Percentiles rank a stretch among this genome's conserved stretches.
Conservation (phyloP, 2,888 invertebrate genomes). For the Chalcis sispes region DNA sequence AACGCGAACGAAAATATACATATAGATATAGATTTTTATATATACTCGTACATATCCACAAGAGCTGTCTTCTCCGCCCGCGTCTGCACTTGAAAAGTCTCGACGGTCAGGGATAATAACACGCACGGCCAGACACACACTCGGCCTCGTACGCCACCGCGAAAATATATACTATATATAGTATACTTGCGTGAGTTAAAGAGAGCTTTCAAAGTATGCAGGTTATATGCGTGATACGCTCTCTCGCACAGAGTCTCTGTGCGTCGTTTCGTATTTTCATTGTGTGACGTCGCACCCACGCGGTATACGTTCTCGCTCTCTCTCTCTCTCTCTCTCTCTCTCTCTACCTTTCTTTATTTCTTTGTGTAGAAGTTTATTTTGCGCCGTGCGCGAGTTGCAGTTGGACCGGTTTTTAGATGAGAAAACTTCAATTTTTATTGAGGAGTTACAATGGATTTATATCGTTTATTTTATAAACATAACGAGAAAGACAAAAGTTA, state of each 20-base stretch:
- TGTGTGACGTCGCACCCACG: constrained; percentile 42
- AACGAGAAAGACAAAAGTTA: no score
- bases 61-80: neutral
- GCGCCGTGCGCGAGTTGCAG: neutral
- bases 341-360: no score
- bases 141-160: neutral
- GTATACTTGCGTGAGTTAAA: neutral
- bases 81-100: constrained; percentile 49
- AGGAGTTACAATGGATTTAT: no score
- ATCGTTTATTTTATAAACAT: no score
- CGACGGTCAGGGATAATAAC: constrained; percentile 42
- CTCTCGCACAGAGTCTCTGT: neutral
- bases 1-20: constrained; percentile 19
- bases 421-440: no score
- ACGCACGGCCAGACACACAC: constrained; percentile 1
- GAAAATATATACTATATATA: neutral
- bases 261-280: constrained; percentile 20
- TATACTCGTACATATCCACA: no score
- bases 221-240: neutral
- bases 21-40: neutral
- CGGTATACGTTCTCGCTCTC: neutral
- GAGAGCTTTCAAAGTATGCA: neutral
- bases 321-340: neutral
- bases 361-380: neutral
- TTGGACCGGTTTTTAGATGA: no score